Conservation (phyloP, 2,797 vertebrate genomes). For the Hippoglossus hippoglossus region DNA sequence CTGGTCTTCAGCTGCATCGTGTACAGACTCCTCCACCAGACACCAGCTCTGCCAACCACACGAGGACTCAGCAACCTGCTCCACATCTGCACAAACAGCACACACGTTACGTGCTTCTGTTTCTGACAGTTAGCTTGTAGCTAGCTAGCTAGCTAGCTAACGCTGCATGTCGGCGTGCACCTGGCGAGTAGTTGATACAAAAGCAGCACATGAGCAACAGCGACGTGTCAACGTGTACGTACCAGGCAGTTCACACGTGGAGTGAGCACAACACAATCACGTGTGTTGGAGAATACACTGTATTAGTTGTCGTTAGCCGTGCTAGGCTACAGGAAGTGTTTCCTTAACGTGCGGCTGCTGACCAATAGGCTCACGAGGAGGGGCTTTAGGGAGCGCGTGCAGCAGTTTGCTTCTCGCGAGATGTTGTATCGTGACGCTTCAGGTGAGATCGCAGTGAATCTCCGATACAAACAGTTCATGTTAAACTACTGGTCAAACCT, state of each 20-base stretch:
- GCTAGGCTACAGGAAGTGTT: constrained; percentile 44
- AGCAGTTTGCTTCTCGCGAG: constrained; percentile 55
- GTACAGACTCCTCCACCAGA: constrained; percentile 74
- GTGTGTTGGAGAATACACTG: not conserved
- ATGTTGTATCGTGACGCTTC: fast-evolving
- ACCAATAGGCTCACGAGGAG: constrained; percentile 43
- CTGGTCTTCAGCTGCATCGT: constrained; percentile 91
- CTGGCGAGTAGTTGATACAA: not conserved
- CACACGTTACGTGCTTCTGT: not conserved
- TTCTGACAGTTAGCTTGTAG: not conserved
- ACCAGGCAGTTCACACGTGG: not conserved
- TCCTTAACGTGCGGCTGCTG: not conserved
- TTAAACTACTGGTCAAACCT: too few species aligned
- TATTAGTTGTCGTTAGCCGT: not conserved
- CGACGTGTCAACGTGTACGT: fast-evolving
- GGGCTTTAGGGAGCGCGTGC: not conserved
- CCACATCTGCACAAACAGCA: constrained; percentile 78
- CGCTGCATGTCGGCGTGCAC: constrained; percentile 3
- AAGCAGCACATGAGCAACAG: too few species aligned
- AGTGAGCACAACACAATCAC: not conserved
- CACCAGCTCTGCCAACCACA: constrained; percentile 45
- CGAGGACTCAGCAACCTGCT: constrained; percentile 59
- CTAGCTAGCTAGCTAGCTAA: constrained; percentile 2
- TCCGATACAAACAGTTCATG: too few species aligned
- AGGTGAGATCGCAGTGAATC: too few species aligned